Percentiles rank a stretch among this genome's conserved stretches.
These are phyloP conservation scores for Watsonalla cultraria DNA, from an alignment of 2,888 invertebrate genomes.

Conservation along the genomic window DNA sequence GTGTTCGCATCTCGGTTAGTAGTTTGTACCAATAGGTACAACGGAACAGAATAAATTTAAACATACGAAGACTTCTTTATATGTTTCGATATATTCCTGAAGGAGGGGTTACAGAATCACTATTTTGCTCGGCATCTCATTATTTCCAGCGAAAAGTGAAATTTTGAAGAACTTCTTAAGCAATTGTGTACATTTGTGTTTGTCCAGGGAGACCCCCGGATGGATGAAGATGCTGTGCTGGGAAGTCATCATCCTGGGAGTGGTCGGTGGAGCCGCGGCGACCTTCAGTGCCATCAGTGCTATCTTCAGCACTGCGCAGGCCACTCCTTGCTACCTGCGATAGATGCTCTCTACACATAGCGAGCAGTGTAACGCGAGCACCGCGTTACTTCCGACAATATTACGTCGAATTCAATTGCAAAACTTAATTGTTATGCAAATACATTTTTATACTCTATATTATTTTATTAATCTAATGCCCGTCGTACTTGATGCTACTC, in stretches of 20 bases:
- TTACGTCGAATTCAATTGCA: neutral
- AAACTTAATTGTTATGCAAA: too few relatives aligned
- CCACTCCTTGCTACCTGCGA: constrained; percentile 57
- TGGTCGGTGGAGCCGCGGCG: constrained; percentile 78
- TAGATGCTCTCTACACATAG: constrained; percentile 12
- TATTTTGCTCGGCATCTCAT: neutral
- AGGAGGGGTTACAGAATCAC: too few relatives aligned
- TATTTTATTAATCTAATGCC: too few relatives aligned
- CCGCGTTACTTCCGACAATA: neutral
- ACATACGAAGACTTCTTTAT: too few relatives aligned
- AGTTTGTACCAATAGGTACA: too few relatives aligned
- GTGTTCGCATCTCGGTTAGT: too few relatives aligned
- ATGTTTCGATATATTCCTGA: too few relatives aligned
- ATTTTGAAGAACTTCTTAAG: too few relatives aligned
- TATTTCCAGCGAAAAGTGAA: neutral
- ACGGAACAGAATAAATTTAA: too few relatives aligned
- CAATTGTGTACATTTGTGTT: too few relatives aligned
- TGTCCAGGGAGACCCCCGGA: constrained; percentile 70
- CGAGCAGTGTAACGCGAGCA: neutral
- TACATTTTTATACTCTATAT: too few relatives aligned
- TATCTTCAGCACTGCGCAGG: constrained; percentile 71
- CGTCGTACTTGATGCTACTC: too few relatives aligned
- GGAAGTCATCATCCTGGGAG: constrained; percentile 79
- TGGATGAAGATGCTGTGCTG: constrained; percentile 80
- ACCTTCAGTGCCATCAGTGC: constrained; percentile 80